Conservation (phyloP, 2,888 invertebrate genomes). For the Lasioglossum vierecki region DNA sequence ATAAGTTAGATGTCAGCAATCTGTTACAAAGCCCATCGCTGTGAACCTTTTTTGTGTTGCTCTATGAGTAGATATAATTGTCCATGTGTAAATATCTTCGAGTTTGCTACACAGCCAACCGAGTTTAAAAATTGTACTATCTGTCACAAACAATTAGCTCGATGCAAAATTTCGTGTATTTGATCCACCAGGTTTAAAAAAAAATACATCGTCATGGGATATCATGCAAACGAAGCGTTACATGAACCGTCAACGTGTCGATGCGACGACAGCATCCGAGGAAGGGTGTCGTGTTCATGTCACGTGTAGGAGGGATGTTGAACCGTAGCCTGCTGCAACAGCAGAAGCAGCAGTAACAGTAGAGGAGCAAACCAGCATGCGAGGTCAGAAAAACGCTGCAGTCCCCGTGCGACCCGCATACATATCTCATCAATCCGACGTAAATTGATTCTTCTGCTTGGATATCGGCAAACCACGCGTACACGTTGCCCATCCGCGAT, state of each 20-base stretch:
- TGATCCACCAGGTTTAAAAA: neutral
- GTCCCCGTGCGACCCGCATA: constrained; percentile 72
- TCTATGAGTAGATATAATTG: too few species aligned
- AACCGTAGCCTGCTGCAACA: constrained; percentile 52
- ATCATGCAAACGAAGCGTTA: neutral
- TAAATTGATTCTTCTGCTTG: constrained; percentile 53
- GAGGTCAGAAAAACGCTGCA: constrained; percentile 65
- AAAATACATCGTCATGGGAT: neutral
- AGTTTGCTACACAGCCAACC: too few species aligned
- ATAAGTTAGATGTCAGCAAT: too few species aligned
- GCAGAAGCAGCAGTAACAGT: neutral
- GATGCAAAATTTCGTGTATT: neutral
- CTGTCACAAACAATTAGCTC: neutral
- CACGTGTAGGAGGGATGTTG: constrained; percentile 69
- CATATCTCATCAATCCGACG: constrained; percentile 58
- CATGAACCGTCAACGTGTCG: constrained; percentile 11
- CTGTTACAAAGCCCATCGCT: too few species aligned
- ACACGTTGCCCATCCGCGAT: constrained; percentile 8
- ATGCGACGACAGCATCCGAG: constrained; percentile 36
- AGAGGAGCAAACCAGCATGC: constrained; percentile 28
- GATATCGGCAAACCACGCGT: constrained; percentile 26
- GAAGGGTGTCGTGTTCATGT: constrained; percentile 67
- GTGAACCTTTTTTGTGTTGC: too few species aligned
- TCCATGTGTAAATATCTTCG: too few species aligned
- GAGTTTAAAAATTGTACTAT: too few species aligned